Evolutionary conservation across 2,113 vertebrate genomes (phyloP).

Genomic region (Dicentrarchus labrax): DNA sequence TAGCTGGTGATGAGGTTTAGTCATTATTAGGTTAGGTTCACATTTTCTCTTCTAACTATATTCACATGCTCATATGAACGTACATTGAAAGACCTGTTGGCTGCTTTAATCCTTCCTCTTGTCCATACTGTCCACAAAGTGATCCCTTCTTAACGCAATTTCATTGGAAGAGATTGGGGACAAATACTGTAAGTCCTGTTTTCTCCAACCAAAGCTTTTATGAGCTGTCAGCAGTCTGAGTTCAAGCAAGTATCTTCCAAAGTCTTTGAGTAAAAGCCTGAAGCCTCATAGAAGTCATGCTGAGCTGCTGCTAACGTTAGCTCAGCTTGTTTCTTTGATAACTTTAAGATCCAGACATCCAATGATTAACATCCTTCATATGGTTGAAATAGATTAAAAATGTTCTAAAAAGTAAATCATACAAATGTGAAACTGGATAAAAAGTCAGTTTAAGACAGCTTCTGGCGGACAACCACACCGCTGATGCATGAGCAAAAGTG

Average conservation of each 20-base stretch:
- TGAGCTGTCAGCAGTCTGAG: neutral
- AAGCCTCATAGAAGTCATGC: neutral
- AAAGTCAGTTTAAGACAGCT: no score
- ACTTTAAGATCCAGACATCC: no score
- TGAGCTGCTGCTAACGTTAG: no score
- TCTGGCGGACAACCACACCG: no score
- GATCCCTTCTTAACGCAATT: neutral
- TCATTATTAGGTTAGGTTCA: constrained; percentile 1
- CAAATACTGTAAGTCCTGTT: neutral
- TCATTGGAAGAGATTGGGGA: neutral
- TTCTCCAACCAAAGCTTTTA: no score
- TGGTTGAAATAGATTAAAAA: no score
- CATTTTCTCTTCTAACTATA: constrained; percentile 3
- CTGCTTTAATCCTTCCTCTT: constrained; percentile 2
- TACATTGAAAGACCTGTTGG: neutral
- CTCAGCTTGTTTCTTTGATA: no score
- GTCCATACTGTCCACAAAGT: no score
- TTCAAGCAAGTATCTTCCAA: neutral
- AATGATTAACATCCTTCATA: no score
- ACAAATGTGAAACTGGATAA: no score
- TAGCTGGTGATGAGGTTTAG: constrained; percentile 23
- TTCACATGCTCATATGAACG: neutral
- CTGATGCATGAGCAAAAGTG: no score
- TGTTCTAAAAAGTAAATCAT: no score
- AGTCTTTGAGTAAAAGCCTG: neutral